A percentile compares a stretch with the other conserved stretches of the same genome.
phyloP scores from a whole-genome alignment of 1,140 invertebrate species.

The Plutomurus gul region DNA sequence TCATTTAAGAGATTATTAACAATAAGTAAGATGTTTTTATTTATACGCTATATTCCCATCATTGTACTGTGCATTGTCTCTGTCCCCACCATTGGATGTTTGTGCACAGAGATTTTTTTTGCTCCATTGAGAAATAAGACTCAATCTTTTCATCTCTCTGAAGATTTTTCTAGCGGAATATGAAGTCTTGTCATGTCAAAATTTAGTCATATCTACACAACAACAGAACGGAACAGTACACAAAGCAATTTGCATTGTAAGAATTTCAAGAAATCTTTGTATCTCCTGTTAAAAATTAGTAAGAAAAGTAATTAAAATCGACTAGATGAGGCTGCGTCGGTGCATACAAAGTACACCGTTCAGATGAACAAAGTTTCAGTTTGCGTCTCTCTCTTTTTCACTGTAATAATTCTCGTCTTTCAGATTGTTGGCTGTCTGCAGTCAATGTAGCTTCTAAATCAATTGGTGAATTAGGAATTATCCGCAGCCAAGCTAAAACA shows the following conservation, averaged over 20 bases:
- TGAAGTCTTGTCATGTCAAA: conserved; percentile 10
- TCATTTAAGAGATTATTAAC: no score
- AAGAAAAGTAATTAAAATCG: conserved; percentile 2
- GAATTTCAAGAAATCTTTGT: not conserved
- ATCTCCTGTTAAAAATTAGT: not conserved
- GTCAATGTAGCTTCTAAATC: not conserved
- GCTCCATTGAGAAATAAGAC: not conserved
- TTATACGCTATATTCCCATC: not conserved
- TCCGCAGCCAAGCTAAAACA: not conserved
- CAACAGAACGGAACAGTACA: conserved; percentile 1
- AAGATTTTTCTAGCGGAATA: conserved; percentile 5
- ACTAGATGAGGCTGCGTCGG: not conserved
- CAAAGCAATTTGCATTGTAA: not conserved
- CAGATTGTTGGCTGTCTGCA: not conserved
- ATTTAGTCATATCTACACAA: not conserved
- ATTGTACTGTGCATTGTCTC: not conserved
- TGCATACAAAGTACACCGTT: no score
- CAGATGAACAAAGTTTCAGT: no score
- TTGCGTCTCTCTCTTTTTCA: no score
- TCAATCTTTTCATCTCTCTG: not conserved
- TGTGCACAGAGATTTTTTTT: not conserved
- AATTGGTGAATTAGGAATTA: not conserved
- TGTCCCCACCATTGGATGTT: not conserved
- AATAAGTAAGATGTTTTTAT: not conserved
- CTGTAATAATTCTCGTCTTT: no score